phyloP scores from a whole-genome alignment of 2,888 invertebrate genomes.

The Labia minor region DNA sequence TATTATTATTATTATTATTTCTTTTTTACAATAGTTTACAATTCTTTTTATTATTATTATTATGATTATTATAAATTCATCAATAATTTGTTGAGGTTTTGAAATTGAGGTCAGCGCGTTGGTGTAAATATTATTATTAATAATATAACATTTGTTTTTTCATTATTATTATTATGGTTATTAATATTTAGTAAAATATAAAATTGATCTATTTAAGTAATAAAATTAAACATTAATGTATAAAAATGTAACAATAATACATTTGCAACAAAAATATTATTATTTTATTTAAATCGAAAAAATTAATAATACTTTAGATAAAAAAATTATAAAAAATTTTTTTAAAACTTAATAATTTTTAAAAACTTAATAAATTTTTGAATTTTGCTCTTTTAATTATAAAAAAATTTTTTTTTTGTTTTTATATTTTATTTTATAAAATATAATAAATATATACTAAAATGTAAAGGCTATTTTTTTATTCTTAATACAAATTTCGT shows the following conservation, averaged over 20 bases:
- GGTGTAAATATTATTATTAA: neutral
- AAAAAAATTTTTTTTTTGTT: neutral
- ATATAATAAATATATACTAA: neutral
- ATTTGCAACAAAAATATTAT: slow-evolving; percentile 1
- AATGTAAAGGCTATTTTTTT: neutral
- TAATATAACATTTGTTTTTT: neutral
- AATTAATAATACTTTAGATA: neutral
- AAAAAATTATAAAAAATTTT: neutral
- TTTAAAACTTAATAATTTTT: slow-evolving; percentile 2
- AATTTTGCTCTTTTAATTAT: neutral
- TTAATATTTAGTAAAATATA: slow-evolving; percentile 4
- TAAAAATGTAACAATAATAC: slow-evolving; percentile 13
- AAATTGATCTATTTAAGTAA: neutral
- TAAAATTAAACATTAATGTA: slow-evolving; percentile 6
- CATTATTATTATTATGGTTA: neutral
- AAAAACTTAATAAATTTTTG: too few species aligned
- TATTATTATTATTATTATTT: too few species aligned
- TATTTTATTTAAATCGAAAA: neutral
- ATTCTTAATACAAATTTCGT: neutral
- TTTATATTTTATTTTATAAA: neutral
- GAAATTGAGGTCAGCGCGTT: neutral
- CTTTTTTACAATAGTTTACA: slow-evolving; percentile 3
- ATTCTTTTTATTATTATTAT: neutral
- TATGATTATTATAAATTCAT: neutral
- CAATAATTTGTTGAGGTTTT: neutral